A percentile compares a stretch with the other conserved stretches of the same genome.
Evolutionary conservation across 1,140 invertebrate species (phyloP).

Genomic region (Geopemphigus sp.): DNA sequence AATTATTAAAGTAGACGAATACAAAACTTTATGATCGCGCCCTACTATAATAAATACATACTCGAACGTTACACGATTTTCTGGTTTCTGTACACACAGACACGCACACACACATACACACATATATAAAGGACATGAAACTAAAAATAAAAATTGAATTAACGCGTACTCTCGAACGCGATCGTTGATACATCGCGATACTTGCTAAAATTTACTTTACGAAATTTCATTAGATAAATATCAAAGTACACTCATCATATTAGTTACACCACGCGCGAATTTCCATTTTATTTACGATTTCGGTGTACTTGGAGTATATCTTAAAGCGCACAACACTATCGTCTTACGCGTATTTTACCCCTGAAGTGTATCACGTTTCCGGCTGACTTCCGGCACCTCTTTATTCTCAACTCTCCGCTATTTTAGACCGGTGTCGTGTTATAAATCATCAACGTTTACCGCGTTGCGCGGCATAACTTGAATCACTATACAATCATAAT

Average conservation of each 20-base stretch:
- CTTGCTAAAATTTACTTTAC: too few relatives aligned
- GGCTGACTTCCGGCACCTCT: background rate
- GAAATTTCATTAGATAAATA: background rate
- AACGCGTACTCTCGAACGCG: too few relatives aligned
- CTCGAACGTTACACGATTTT: too few relatives aligned
- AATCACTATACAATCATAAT: background rate
- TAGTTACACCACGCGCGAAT: background rate
- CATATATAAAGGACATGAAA: too few relatives aligned
- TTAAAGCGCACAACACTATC: background rate
- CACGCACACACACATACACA: too few relatives aligned
- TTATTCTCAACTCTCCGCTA: background rate
- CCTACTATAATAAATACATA: too few relatives aligned
- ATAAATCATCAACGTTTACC: background rate
- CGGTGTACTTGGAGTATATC: background rate
- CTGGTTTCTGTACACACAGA: too few relatives aligned
- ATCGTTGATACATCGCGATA: too few relatives aligned
- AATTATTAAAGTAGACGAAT: too few relatives aligned
- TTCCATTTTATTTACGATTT: background rate
- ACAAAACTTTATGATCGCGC: too few relatives aligned
- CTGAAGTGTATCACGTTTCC: conserved; percentile 32
- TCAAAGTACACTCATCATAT: background rate
- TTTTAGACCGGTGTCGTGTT: background rate
- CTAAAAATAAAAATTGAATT: too few relatives aligned
- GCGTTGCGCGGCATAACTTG: background rate
- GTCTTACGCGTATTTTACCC: background rate